A percentile compares a stretch with the other conserved stretches of the same genome.
Conservation (phyloP, 2,888 invertebrate genomes). For the Protophormia terraenovae region DNA sequence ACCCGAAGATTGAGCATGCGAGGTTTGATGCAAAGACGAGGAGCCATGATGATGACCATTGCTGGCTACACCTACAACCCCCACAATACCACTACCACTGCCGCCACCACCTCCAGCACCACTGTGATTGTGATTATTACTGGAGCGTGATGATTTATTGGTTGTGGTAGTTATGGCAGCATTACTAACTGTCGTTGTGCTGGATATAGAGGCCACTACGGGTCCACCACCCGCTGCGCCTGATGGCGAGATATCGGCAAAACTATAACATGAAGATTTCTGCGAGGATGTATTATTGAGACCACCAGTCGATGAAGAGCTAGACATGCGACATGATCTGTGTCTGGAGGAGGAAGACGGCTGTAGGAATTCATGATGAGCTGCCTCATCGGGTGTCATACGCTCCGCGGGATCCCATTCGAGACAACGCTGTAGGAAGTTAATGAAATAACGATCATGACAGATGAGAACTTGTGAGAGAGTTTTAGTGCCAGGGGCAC, state of each 20-base stretch:
- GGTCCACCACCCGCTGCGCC: constrained; percentile 62
- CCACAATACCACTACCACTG: too few species aligned
- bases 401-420: constrained; percentile 97
- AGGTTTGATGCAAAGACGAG: constrained; percentile 65
- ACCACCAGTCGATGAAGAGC: constrained; percentile 78
- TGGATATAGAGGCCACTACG: constrained; percentile 70
- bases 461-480: constrained; percentile 91
- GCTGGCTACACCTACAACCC: neutral
- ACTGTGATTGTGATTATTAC: constrained; percentile 63
- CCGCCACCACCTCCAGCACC: constrained; percentile 18
- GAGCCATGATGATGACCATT: constrained; percentile 54
- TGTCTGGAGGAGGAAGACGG: constrained; percentile 82
- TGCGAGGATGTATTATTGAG: constrained; percentile 78
- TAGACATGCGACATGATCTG: constrained; percentile 79
- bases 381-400: constrained; percentile 95
- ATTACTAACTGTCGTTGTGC: constrained; percentile 77
- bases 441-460: constrained; percentile 93
- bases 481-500: constrained; percentile 92
- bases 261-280: constrained; percentile 78
- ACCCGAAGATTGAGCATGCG: constrained; percentile 77
- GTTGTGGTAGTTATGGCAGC: constrained; percentile 77
- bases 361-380: constrained; percentile 93
- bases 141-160: constrained; percentile 71
- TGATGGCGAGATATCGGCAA: constrained; percentile 77
- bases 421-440: constrained; percentile 94